Base-by-base conservation (phyloP, 2,113 vertebrate species). In the Petromus typicus region DNA sequence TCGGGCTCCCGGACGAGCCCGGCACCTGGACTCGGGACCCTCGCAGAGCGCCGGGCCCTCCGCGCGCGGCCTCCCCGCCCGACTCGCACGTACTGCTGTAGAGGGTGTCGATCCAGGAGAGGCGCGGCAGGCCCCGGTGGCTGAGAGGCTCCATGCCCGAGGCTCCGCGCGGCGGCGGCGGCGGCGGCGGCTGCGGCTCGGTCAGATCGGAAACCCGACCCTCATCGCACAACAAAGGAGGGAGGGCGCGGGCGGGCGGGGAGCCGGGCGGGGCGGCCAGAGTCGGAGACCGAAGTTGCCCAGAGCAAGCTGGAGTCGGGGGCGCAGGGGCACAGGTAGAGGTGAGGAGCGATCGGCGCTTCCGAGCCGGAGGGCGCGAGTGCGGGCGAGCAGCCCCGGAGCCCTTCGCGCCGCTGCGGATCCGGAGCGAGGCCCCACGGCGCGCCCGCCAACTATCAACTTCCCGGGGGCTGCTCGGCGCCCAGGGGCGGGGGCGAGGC, bases 91-190 rank as follows among this genome's bases (percentile, higher is more conserved):
- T 99, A 99, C 99, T 99, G 99, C 99, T 99, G 97, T 99, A 99
- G 94, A 99, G 99, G 67, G 99, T 99, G 99, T 99, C 99, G 97
- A 99, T 99, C 99, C 99, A 99, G 98, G 99, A 99, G 97, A 99
- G 99, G 97, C 99, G 99, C 95, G 99, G 99, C 98, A 99, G 99
- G 97, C 99, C 99, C 86, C 98, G 99, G 96, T 99, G 99, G 98
- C 99, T 99, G 95, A 99, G 98, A 93, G 99, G 99, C 98, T 99
- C 99, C 99, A 99, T 99, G 98, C 98, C 99, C 84, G 78, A 82
- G 71, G 95, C 89, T 97, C 96, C 18, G 95, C 67, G 69, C 95
- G 90, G 95, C 91, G 64, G 94, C 69, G 85, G 67, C 27, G 37
- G 79, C 59, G 57, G 94, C 32, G 79, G 57, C 11, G 64, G n/a